phyloP scores from a whole-genome alignment of 2,888 invertebrate genomes.

The Clanis bilineata region DNA sequence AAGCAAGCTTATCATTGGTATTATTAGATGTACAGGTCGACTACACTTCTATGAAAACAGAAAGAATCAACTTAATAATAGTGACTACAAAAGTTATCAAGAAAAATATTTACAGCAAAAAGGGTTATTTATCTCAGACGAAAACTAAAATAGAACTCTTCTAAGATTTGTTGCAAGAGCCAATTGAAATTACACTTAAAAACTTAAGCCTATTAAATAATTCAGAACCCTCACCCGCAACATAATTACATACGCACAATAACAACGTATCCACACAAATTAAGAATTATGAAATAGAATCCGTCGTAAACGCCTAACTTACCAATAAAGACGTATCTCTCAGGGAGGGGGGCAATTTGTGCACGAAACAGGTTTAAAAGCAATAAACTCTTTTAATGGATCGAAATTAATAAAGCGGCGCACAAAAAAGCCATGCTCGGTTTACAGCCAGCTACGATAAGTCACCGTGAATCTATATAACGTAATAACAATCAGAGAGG shows the following conservation, averaged over 20 bases:
- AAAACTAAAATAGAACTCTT: too few relatives aligned
- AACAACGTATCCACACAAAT: constrained; percentile 43
- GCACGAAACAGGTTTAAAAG: constrained; percentile 56
- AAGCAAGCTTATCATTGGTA: too few relatives aligned
- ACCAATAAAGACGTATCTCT: constrained; percentile 58
- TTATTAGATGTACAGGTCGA: too few relatives aligned
- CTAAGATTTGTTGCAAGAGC: too few relatives aligned
- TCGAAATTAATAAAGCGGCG: constrained; percentile 64
- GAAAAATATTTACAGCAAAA: too few relatives aligned
- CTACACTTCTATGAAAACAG: too few relatives aligned
- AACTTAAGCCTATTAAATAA: not conserved
- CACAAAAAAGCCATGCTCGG: constrained; percentile 46
- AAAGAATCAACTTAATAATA: too few relatives aligned
- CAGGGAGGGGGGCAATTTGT: constrained; percentile 59
- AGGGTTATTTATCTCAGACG: too few relatives aligned
- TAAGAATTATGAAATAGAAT: constrained; percentile 48
- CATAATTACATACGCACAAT: constrained; percentile 35
- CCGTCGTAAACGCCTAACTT: constrained; percentile 53
- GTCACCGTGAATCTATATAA: constrained; percentile 48
- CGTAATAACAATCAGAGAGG: constrained; percentile 44
- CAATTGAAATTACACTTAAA: not conserved
- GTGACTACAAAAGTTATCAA: too few relatives aligned
- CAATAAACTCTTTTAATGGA: constrained; percentile 72
- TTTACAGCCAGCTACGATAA: constrained; percentile 52
- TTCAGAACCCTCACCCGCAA: not conserved